These are phyloP conservation scores for Protobothrops flavoviridis DNA, from an alignment of 2,113 vertebrate species.

Conservation along the genomic window DNA sequence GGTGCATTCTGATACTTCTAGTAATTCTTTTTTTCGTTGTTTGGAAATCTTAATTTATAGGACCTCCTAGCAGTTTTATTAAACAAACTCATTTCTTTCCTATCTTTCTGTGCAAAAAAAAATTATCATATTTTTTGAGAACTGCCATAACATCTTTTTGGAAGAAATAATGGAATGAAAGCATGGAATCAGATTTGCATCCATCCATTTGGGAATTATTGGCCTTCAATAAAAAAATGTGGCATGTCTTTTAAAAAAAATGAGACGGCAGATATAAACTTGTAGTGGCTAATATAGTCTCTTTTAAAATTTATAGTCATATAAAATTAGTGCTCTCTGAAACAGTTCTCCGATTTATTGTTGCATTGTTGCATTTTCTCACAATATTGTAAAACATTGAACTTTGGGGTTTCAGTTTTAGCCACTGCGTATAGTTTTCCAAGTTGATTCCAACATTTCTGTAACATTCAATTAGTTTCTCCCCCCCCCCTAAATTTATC, in stretches of 20 bases:
- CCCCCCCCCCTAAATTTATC: neutral
- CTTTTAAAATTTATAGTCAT: neutral
- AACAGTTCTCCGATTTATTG: neutral
- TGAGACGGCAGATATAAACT: neutral
- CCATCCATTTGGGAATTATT: neutral
- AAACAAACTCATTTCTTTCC: neutral
- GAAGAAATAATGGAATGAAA: neutral
- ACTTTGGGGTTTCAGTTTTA: neutral
- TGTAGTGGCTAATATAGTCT: neutral
- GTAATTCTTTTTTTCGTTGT: neutral
- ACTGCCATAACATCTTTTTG: neutral
- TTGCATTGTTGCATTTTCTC: neutral
- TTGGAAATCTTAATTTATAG: neutral
- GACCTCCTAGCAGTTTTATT: neutral
- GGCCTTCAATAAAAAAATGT: neutral
- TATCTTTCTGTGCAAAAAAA: neutral
- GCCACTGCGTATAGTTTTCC: neutral
- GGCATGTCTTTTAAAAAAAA: neutral
- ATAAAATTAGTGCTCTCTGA: neutral
- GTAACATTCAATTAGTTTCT: neutral
- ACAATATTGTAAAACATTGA: neutral
- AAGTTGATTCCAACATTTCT: fast-evolving
- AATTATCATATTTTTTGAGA: neutral
- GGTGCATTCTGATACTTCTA: neutral
- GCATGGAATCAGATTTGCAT: neutral